Evolutionary conservation across 2,888 invertebrate species (phyloP).

Genomic region (Chrysomela aeneicollis): DNA sequence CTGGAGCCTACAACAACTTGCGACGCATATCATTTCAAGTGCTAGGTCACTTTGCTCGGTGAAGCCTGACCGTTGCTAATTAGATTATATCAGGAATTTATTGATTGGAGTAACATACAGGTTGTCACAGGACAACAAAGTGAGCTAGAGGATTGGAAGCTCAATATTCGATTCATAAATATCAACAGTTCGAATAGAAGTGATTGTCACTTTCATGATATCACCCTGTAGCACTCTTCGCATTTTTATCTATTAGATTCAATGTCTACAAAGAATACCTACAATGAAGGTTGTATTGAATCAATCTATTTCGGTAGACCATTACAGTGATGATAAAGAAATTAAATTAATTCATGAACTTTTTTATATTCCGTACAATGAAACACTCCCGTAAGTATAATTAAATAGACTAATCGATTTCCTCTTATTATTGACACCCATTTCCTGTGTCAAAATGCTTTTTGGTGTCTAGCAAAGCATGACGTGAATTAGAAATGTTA

Average conservation of each 20-base stretch:
- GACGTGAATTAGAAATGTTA: not conserved
- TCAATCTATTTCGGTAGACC: not conserved
- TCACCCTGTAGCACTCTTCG: not conserved
- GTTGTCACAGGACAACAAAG: not conserved
- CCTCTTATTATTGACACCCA: not conserved
- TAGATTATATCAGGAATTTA: not conserved
- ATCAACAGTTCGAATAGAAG: too few species aligned
- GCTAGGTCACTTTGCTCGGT: not conserved
- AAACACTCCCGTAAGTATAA: not conserved
- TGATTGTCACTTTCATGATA: too few species aligned
- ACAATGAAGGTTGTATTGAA: not conserved
- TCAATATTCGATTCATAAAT: too few species aligned
- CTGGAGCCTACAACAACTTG: not conserved
- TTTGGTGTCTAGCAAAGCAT: not conserved
- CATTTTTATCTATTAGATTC: not conserved
- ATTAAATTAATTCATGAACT: not conserved
- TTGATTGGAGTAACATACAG: not conserved
- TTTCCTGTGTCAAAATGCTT: not conserved
- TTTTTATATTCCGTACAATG: not conserved
- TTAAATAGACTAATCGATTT: not conserved
- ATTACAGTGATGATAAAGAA: not conserved
- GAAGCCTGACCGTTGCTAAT: not conserved
- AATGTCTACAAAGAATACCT: not conserved
- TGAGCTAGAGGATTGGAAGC: too few species aligned
- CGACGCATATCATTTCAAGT: not conserved